These are phyloP conservation scores for Gnathonemus echidnorhynchus DNA, from an alignment of 2,113 vertebrate genomes.

Conservation along the genomic window DNA sequence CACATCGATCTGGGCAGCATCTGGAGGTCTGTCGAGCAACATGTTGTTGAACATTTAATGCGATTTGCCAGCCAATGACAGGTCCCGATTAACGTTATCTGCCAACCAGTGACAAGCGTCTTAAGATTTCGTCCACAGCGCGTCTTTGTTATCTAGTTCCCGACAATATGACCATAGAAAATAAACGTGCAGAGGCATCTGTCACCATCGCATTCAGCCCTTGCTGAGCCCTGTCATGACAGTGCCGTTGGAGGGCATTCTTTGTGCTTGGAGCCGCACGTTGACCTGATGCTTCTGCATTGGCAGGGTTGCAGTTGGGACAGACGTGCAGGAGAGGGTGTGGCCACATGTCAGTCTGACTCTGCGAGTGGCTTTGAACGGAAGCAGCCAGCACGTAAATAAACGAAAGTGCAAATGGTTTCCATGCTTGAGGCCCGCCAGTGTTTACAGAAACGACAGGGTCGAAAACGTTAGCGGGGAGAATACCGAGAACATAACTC, in stretches of 20 bases:
- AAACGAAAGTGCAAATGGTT: not conserved
- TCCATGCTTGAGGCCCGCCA: not conserved
- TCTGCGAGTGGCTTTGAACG: not conserved
- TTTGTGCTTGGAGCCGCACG: not conserved
- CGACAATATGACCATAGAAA: not conserved
- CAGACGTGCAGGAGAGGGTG: not conserved
- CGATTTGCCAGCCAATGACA: not conserved
- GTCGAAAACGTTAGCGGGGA: not conserved
- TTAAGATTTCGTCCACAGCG: too few relatives aligned
- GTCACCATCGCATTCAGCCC: not conserved
- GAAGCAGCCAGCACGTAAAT: not conserved
- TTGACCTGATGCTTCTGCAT: not conserved
- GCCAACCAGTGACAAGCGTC: not conserved
- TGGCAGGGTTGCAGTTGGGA: not conserved
- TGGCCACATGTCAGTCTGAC: not conserved
- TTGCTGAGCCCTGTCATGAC: not conserved
- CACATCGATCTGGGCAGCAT: not conserved
- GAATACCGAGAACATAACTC: not conserved
- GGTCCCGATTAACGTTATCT: not conserved
- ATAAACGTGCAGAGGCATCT: not conserved
- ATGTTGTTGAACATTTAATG: not conserved
- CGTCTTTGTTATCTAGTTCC: not conserved
- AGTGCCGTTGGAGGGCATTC: not conserved
- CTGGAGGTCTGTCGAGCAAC: not conserved
- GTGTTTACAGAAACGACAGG: not conserved